Evolutionary conservation across 2,113 vertebrate species (phyloP), one percentile per base, ranked within the genome.

Genomic region (Perca flavescens): DNA sequence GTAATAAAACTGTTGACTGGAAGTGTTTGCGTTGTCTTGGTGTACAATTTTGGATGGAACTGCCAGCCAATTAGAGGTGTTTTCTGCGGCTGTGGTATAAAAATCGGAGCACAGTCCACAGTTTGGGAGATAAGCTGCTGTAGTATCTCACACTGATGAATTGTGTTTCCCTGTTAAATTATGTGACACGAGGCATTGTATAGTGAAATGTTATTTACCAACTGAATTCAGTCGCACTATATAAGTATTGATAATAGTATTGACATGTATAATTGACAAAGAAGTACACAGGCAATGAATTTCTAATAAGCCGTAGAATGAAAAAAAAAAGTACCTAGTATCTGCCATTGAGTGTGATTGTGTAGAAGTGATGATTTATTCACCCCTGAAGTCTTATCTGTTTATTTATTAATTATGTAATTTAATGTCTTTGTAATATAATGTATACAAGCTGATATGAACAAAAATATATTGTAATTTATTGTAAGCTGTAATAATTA

Each of bases 401-500:
- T 90, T 76, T 81, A 90, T 89, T 85, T 84, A 89, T 90, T 72
- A 74, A 69, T 84, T 52, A 25, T 90, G 87, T 87, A 69, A 80
- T 84, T 81, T 36, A 54, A 84, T 91, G 80, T 93, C 28, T 91
- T 86, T 91, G 66, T 88, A 92, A 89, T 81, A 78, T 10, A 76
- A 80, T 93, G 83, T 89, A 87, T 82, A 83, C 83, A 49, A 81
- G 46, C 76, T 87, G 31, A 86, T 71, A 85, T 87, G 53, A 57
- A 63, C 8, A 73, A 57, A 85, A 70, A 57, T 70, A 79, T 83
- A 86, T 80, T 89, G 78, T 90, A 77, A 87, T 85, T 82, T 85
- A 84, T 90, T 90, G 43, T 78, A 88, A 84, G 36, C 77, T 90
- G 86, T 88, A 28, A 80, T 80, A 81, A 91, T 85, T 87, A 91